These are phyloP conservation scores for Acrobasis consociella DNA, from an alignment of 2,888 invertebrate species.

Conservation along the genomic window DNA sequence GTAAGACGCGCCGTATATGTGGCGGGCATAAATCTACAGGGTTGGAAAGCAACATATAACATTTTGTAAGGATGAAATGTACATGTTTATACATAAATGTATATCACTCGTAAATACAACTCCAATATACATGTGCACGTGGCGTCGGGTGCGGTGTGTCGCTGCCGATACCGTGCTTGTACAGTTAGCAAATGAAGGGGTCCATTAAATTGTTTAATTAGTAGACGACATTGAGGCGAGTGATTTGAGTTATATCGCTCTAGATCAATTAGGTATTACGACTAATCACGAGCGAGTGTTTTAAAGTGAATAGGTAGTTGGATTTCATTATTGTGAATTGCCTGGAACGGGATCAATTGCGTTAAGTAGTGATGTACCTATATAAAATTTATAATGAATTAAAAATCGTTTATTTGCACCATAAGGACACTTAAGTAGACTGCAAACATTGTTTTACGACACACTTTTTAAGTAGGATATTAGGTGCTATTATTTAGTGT, in stretches of 20 bases:
- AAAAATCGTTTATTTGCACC: constrained; percentile 12
- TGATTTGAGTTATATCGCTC: constrained; percentile 35
- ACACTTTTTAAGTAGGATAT: constrained; percentile 24
- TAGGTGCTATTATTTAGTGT: constrained; percentile 23
- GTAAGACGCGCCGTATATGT: too few species aligned
- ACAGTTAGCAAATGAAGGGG: constrained; percentile 67
- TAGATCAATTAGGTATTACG: constrained; percentile 49
- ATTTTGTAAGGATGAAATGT: neutral
- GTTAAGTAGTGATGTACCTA: constrained; percentile 58
- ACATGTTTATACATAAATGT: neutral
- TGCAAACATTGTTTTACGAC: constrained; percentile 18
- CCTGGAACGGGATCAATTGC: constrained; percentile 81
- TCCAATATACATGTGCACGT: neutral
- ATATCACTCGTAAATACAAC: neutral
- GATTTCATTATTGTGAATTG: constrained; percentile 61
- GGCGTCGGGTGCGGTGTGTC: constrained; percentile 22
- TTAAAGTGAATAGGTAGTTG: constrained; percentile 38
- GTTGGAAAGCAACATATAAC: too few species aligned
- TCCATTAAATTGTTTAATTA: constrained; percentile 72
- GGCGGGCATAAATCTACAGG: too few species aligned
- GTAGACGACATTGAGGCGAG: constrained; percentile 38
- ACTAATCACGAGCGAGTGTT: constrained; percentile 37
- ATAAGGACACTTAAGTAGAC: constrained; percentile 17
- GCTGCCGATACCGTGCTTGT: constrained; percentile 37
- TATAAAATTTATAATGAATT: constrained; percentile 15